phyloP scores from a whole-genome alignment of 2,797 vertebrate genomes.

The Peromyscus eremicus region DNA sequence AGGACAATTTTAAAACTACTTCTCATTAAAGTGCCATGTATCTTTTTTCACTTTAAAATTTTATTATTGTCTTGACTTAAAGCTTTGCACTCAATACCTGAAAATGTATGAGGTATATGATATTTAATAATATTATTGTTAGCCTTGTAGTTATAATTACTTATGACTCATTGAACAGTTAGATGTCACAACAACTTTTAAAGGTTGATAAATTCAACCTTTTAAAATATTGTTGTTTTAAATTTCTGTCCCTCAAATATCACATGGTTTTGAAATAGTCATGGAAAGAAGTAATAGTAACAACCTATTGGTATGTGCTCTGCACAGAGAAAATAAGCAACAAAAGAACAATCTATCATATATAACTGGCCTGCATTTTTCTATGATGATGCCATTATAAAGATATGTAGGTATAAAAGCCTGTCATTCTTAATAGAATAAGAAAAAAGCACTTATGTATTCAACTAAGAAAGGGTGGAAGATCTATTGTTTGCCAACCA shows the following conservation, averaged over 20 bases:
- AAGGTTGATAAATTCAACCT: not conserved
- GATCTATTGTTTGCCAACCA: not conserved
- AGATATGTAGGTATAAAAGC: not conserved
- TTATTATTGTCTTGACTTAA: not conserved
- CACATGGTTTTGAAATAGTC: not conserved
- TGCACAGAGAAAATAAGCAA: not conserved
- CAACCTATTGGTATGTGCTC: not conserved
- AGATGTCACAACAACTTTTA: not conserved
- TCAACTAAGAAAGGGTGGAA: not conserved
- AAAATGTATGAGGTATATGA: not conserved
- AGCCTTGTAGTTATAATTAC: not conserved
- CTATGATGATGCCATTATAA: not conserved
- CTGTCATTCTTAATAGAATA: not conserved
- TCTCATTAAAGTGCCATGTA: not conserved
- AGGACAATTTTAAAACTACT: not conserved
- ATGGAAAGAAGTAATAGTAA: not conserved
- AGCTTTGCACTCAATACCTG: not conserved
- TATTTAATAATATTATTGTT: not conserved
- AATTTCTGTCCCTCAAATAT: not conserved
- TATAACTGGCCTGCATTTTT: not conserved
- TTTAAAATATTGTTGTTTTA: not conserved
- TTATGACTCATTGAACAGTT: not conserved
- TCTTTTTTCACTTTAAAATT: not conserved
- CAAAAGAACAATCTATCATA: not conserved
- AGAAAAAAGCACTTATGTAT: constrained; percentile 8